Evolutionary conservation across 2,113 vertebrate species (phyloP), one percentile per base, ranked within the genome.

Genomic region (Microtus ochrogaster): DNA sequence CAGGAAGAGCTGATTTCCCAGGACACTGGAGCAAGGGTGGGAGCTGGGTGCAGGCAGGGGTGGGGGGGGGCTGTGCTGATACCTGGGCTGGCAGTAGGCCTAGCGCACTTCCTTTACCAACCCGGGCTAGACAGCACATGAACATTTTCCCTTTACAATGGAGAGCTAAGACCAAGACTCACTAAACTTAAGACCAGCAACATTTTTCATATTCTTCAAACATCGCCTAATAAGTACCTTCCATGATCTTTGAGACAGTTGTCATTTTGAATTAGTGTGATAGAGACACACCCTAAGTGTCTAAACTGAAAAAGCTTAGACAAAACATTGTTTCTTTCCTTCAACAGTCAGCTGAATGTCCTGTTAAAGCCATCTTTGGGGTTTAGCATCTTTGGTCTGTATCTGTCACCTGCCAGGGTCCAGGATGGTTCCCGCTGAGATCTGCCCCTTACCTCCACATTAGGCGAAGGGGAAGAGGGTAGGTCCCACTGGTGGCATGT

Each of bases 261-360:
- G 73, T 91, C 97, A 89, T 94, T 86, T 70, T 86, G 66, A 93
- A 79, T 91, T 74, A 73, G 26, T 92, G 30, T 91, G 41, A 91
- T 65, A 44, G 39, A 89, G 70, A 89, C 12, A 88, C 1, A 14
- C 11, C 21, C 74, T 72, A 13, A 55, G 61, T 44, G 70, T 63
- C 66, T 89, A 86, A 95, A 88, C 61, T 76, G 39, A 82, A 96
- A 36, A 30, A n/a, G 30, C 7, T 88, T 86, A 47, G 26, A 70
- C 21, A 81, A 89, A 89, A 72, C 26, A 82, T 33, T 72, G 3
- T 73, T 90, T 96, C 52, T 96, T 93, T 94, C 39, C 36, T 30
- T 7, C 30, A 26, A 7, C 90, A 90, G 83, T 70, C 78, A 83
- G 16, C 79, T 66, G 19, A 89, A 39, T 86, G 58, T 55, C 33